These are phyloP conservation scores for Listrodromus nycthemerus DNA, from an alignment of 2,888 invertebrate species.

Conservation along the genomic window DNA sequence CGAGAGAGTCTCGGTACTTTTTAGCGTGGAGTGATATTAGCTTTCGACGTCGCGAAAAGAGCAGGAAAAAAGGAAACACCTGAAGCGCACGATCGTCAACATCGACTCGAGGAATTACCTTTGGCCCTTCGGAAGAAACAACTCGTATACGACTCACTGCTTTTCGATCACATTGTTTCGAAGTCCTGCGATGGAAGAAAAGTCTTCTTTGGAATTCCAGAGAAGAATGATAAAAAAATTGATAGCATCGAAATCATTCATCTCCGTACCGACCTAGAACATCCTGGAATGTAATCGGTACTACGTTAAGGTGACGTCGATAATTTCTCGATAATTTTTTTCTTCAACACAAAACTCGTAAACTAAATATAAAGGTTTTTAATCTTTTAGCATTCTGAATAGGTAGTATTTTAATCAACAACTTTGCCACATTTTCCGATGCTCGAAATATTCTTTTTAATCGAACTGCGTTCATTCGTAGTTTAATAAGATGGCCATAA, in stretches of 20 bases:
- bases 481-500: no score
- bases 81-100: constrained; percentile 34
- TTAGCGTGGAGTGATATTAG: constrained; percentile 41
- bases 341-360: no score
- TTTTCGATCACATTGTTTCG: neutral
- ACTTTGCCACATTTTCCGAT: no score
- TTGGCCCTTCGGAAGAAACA: neutral
- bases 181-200: neutral
- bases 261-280: neutral
- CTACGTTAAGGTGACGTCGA: no score
- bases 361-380: no score
- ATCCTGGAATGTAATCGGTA: no score
- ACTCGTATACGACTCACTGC: neutral
- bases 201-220: neutral
- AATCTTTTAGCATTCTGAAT: no score
- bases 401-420: no score
- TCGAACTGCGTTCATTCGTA: no score
- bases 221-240: neutral
- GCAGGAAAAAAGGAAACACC: constrained; percentile 2
- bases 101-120: constrained; percentile 8
- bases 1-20: constrained; percentile 45
- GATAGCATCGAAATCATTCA: neutral
- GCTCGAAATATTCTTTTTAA: no score
- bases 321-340: no score
- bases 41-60: neutral